phyloP scores from a whole-genome alignment of 2,113 vertebrate species.

The Clarias macrocephalus region DNA sequence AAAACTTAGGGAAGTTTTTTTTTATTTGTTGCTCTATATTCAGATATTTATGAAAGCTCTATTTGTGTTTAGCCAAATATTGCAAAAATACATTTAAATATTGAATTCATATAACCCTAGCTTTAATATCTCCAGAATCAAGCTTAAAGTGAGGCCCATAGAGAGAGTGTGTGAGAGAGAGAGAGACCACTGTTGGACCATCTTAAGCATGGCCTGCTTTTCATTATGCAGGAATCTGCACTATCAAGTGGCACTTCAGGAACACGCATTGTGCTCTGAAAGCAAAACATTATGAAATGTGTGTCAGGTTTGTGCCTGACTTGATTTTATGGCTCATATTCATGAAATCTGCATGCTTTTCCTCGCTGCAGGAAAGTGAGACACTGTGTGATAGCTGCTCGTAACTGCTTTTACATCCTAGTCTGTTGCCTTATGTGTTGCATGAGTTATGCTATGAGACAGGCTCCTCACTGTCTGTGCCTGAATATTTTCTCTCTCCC shows the following conservation, averaged over 20 bases:
- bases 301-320: constrained; percentile 34
- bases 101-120: neutral
- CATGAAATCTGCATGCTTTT: neutral
- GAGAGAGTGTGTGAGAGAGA: neutral
- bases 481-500: neutral
- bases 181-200: neutral
- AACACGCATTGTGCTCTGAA: constrained; percentile 6
- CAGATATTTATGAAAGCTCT: neutral
- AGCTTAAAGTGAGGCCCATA: neutral
- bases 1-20: neutral
- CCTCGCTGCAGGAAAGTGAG: neutral
- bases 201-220: constrained; percentile 41
- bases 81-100: neutral
- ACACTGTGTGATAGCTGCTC: constrained; percentile 1
- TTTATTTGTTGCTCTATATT: neutral
- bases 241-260: constrained; percentile 31
- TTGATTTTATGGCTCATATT: constrained; percentile 21
- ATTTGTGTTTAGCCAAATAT: neutral
- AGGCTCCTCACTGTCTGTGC: neutral
- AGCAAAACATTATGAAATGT: constrained; percentile 39
- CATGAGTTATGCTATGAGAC: constrained; percentile 28
- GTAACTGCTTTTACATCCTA: constrained; percentile 2
- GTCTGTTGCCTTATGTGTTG: neutral
- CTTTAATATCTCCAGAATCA: neutral
- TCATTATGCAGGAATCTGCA: constrained; percentile 48